Percentiles rank a stretch among this genome's conserved stretches.
Conservation (phyloP, 2,797 vertebrate species). For the Heliangelus exortis region DNA sequence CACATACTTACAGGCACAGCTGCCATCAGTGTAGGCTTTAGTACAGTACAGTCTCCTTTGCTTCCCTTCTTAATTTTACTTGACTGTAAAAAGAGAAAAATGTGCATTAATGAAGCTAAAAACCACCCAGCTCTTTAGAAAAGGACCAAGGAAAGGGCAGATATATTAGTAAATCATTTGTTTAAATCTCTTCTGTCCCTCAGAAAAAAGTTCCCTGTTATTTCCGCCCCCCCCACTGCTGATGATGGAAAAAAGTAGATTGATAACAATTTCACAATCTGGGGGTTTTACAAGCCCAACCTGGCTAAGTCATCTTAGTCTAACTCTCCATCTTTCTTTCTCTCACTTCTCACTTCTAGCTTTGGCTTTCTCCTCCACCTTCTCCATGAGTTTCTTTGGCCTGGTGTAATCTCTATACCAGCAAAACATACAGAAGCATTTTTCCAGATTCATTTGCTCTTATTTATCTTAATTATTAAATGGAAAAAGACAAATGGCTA, state of each 20-base stretch:
- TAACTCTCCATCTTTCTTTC: not conserved
- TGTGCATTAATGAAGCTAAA: not conserved
- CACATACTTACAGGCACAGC: conserved; percentile 90
- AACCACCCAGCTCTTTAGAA: not conserved
- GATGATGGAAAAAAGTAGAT: not conserved
- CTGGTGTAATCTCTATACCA: not conserved
- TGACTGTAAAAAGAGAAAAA: conserved; percentile 82
- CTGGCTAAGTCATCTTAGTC: not conserved
- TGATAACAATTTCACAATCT: not conserved
- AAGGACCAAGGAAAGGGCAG: not conserved
- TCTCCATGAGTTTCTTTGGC: not conserved
- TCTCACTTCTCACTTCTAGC: not conserved
- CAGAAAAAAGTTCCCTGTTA: not conserved
- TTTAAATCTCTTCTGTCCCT: not conserved
- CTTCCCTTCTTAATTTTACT: conserved; percentile 98
- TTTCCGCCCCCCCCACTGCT: not conserved
- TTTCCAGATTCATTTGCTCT: not conserved
- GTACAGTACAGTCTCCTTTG: conserved; percentile 91
- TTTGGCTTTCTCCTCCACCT: not conserved
- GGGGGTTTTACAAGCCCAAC: not conserved
- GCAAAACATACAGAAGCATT: not conserved
- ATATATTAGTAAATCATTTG: not conserved
- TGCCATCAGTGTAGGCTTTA: conserved; percentile 94
- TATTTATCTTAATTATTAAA: not conserved
- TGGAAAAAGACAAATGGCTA: not conserved